Conservation (phyloP, 2,888 invertebrate species). For the Seira ritae region DNA sequence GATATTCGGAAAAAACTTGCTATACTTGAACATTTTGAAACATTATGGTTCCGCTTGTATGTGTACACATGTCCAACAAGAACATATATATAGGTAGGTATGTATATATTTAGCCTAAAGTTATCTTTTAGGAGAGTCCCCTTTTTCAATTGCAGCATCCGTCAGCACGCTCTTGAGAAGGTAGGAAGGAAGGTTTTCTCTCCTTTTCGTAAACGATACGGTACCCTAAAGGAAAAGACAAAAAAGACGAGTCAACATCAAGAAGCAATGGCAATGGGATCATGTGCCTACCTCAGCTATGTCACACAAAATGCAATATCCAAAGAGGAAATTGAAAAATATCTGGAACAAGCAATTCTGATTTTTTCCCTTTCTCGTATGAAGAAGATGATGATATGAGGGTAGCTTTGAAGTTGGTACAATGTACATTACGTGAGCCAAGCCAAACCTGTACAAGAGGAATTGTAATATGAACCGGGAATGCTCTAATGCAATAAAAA, state of each 20-base stretch:
- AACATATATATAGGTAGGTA: too few species aligned
- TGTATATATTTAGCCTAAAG: neutral
- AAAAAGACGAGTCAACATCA: slow-evolving; percentile 38
- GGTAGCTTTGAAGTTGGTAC: neutral
- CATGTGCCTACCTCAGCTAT: slow-evolving; percentile 15
- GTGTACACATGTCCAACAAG: neutral
- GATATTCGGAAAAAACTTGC: neutral
- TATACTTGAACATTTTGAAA: neutral
- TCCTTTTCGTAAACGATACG: neutral
- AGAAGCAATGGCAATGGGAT: neutral
- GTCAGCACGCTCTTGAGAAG: neutral
- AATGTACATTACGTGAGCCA: neutral
- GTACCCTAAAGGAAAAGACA: slow-evolving; percentile 26
- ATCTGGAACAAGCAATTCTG: slow-evolving; percentile 58
- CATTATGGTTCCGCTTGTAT: neutral
- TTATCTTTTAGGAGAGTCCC: neutral
- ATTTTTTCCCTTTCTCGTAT: slow-evolving; percentile 14
- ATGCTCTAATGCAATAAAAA: slow-evolving; percentile 8
- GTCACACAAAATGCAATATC: slow-evolving; percentile 66
- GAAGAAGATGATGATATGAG: neutral
- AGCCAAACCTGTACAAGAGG: neutral
- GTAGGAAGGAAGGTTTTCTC: neutral
- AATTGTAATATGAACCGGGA: slow-evolving; percentile 6
- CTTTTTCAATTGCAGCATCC: slow-evolving; percentile 45
- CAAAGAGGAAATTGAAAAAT: slow-evolving; percentile 70